Evolutionary conservation across 2,113 vertebrate species (phyloP).

Genomic region (Nibea albiflora): DNA sequence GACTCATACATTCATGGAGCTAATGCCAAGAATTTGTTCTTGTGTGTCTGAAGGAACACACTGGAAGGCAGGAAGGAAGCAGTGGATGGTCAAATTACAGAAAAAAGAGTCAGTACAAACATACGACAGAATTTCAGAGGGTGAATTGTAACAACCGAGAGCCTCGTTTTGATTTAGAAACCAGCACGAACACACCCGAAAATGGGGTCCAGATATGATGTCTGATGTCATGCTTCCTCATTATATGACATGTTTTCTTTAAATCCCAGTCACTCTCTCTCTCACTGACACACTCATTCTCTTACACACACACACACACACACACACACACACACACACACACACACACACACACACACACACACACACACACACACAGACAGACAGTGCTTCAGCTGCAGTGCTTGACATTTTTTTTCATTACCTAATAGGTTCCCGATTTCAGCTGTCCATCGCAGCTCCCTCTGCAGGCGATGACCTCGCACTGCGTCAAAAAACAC

Average conservation of each 20-base stretch:
- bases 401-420: slow-evolving; percentile 48
- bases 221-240: neutral
- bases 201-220: neutral
- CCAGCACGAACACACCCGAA: too few relatives aligned
- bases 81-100: slow-evolving; percentile 14
- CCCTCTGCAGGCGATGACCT: slow-evolving; percentile 38
- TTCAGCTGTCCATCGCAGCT: slow-evolving; percentile 19
- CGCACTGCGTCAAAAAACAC: slow-evolving; percentile 14
- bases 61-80: slow-evolving; percentile 53
- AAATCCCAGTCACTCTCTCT: neutral
- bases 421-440: slow-evolving; percentile 52
- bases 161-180: neutral
- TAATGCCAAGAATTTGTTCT: neutral
- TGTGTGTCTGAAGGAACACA: slow-evolving; percentile 15
- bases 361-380: neutral
- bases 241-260: slow-evolving; percentile 2
- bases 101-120: slow-evolving; percentile 29
- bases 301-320: neutral
- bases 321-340: neutral
- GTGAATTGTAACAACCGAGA: neutral
- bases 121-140: slow-evolving; percentile 1
- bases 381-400: slow-evolving; percentile 31
- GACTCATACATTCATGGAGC: neutral
- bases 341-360: too few relatives aligned
- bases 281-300: neutral